These are phyloP conservation scores for Halesus radiatus DNA, from an alignment of 1,140 invertebrate species.

Conservation along the genomic window DNA sequence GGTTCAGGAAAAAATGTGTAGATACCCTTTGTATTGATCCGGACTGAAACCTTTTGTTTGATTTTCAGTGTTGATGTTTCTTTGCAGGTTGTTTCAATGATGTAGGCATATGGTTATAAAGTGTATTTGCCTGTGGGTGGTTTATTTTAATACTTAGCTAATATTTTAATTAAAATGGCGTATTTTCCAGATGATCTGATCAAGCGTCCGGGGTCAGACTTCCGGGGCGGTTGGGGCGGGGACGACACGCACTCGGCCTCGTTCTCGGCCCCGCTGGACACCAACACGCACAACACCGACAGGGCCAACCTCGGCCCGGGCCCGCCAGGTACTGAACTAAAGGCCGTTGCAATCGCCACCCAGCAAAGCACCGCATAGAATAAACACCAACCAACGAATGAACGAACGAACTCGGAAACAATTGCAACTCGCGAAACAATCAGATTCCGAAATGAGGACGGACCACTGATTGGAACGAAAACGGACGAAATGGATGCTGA, in stretches of 20 bases:
- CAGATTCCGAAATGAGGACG: not conserved
- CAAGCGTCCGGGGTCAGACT: constrained; percentile 77
- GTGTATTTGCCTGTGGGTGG: too few relatives aligned
- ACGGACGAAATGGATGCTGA: not conserved
- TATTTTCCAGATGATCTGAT: constrained; percentile 62
- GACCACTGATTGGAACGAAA: not conserved
- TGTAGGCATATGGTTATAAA: too few relatives aligned
- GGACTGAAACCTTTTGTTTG: too few relatives aligned
- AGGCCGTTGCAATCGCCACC: constrained; percentile 2
- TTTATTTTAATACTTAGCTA: too few relatives aligned
- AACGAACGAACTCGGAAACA: constrained; percentile 15
- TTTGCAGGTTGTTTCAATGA: too few relatives aligned
- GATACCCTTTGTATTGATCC: too few relatives aligned
- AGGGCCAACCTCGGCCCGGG: not conserved
- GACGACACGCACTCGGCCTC: constrained; percentile 75
- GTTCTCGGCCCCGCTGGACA: constrained; percentile 76
- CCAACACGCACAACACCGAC: constrained; percentile 64
- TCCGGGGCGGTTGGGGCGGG: constrained; percentile 77
- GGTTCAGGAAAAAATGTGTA: too few relatives aligned
- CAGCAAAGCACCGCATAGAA: constrained; percentile 42
- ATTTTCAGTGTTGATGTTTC: too few relatives aligned
- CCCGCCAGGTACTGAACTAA: constrained; percentile 8
- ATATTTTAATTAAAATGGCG: too few relatives aligned
- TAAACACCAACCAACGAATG: not conserved
- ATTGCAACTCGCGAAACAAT: not conserved